Conservation (phyloP, 1,140 invertebrate genomes). For the Papilio dardanus region DNA sequence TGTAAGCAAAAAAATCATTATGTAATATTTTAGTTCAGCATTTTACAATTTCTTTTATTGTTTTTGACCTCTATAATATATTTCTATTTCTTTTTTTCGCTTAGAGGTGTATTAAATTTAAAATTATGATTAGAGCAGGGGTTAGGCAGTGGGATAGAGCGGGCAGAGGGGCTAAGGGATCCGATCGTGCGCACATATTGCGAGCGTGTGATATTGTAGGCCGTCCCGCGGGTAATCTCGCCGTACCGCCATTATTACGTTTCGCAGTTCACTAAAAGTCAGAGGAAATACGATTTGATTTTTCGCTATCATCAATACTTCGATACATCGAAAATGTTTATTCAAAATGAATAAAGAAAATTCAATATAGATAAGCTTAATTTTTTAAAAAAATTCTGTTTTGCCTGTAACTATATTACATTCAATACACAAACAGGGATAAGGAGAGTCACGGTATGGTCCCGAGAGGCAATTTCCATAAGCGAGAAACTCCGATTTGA, state of each 20-base stretch:
- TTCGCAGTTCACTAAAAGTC: slow-evolving; percentile 15
- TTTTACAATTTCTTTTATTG: neutral
- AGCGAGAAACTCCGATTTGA: too few species aligned
- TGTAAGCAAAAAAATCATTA: too few species aligned
- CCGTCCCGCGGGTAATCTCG: slow-evolving; percentile 29
- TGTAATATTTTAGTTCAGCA: too few species aligned
- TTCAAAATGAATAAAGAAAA: neutral
- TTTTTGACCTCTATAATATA: neutral
- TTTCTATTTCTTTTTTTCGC: neutral
- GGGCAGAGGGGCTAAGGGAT: neutral
- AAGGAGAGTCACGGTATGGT: too few species aligned
- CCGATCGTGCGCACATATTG: slow-evolving; percentile 16
- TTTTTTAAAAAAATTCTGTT: slow-evolving; percentile 30
- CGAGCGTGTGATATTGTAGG: slow-evolving; percentile 25
- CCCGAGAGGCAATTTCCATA: too few species aligned
- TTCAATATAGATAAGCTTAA: neutral
- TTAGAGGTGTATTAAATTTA: neutral
- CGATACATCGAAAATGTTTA: neutral
- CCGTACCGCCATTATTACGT: slow-evolving; percentile 25
- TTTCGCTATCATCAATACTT: slow-evolving; percentile 2
- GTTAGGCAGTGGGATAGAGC: neutral
- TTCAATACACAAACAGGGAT: too few species aligned
- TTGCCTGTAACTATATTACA: too few species aligned
- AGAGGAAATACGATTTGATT: slow-evolving; percentile 25
- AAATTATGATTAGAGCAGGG: slow-evolving; percentile 5